Evolutionary conservation across 2,113 vertebrate genomes (phyloP).

Genomic region (Montifringilla adamsi): DNA sequence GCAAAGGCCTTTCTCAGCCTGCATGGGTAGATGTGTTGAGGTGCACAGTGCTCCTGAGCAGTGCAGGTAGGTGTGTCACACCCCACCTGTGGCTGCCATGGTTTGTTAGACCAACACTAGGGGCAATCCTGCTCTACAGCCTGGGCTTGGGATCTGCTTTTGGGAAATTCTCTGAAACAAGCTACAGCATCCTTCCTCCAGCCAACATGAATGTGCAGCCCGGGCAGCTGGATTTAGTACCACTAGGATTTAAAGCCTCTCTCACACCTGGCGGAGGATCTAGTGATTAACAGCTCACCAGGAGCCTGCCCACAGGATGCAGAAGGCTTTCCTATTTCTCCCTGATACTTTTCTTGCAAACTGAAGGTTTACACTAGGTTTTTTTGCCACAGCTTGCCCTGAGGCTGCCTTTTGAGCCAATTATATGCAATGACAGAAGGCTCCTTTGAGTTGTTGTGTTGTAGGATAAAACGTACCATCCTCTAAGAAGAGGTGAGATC

Average conservation of each 20-base stretch:
- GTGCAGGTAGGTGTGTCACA: neutral
- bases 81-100: neutral
- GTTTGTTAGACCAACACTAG: neutral
- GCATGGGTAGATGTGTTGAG: fast-evolving
- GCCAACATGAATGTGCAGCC: neutral
- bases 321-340: neutral
- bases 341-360: neutral
- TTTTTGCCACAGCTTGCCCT: neutral
- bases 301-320: neutral
- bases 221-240: neutral
- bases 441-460: neutral
- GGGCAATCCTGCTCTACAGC: neutral
- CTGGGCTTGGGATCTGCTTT: neutral
- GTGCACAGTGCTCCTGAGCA: fast-evolving
- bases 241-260: neutral
- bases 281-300: neutral
- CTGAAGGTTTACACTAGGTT: neutral
- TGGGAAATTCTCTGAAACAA: fast-evolving
- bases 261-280: neutral
- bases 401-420: neutral
- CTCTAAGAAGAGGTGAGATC: neutral
- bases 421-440: neutral
- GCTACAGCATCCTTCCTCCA: neutral
- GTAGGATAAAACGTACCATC: neutral
- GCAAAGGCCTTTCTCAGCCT: neutral